Conservation (phyloP, 2,113 vertebrate genomes). For the Ginglymostoma cirratum region DNA sequence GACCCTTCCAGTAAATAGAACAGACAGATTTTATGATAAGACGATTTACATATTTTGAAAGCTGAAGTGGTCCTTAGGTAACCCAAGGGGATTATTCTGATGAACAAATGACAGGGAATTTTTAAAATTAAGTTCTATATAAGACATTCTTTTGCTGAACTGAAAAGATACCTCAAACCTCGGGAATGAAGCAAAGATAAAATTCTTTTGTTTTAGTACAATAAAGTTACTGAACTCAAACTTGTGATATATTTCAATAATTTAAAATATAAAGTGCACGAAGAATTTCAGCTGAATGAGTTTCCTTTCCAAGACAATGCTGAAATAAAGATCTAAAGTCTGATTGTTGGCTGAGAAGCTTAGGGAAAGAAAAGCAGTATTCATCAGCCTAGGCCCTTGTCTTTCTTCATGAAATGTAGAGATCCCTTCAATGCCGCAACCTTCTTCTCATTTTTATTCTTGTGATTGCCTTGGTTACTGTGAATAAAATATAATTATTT, state of each 20-base stretch:
- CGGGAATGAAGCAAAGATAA: background rate
- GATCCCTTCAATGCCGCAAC: background rate
- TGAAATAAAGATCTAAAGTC: background rate
- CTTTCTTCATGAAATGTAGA: background rate
- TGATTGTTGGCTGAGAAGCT: background rate
- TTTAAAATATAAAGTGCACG: background rate
- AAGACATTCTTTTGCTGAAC: background rate
- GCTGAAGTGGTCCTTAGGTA: background rate
- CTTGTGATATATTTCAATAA: background rate
- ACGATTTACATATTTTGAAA: slow-evolving; percentile 4
- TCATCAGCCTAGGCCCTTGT: background rate
- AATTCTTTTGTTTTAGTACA: background rate
- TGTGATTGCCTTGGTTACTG: no score
- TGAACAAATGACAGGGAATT: background rate
- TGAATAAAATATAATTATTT: no score
- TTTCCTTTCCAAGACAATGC: background rate
- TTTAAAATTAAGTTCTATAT: background rate
- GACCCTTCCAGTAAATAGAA: background rate
- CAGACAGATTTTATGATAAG: background rate
- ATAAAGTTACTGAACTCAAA: background rate
- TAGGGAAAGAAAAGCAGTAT: background rate
- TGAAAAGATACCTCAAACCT: background rate
- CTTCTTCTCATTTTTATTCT: background rate
- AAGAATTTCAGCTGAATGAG: background rate
- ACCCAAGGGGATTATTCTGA: background rate